Percentiles rank a stretch among this genome's conserved stretches.
Evolutionary conservation across 2,797 vertebrate species (phyloP).

Genomic region (Zenarchopterus dispar): DNA sequence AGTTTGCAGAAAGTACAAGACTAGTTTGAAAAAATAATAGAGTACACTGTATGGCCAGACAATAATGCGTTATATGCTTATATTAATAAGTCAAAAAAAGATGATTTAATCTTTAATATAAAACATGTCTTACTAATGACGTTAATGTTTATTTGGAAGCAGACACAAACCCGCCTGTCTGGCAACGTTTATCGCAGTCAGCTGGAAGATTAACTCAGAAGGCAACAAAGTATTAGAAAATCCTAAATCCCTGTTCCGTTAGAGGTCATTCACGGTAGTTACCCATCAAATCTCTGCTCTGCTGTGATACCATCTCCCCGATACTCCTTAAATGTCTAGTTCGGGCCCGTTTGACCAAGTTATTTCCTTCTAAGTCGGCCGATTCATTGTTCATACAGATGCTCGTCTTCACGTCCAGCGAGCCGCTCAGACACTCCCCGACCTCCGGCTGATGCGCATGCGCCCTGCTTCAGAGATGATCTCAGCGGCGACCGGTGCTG

Average conservation of each 20-base stretch:
- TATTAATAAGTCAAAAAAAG: slow-evolving; percentile 19
- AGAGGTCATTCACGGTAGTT: slow-evolving; percentile 70
- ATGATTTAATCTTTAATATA: slow-evolving; percentile 8
- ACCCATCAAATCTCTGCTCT: slow-evolving; percentile 40
- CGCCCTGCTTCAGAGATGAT: slow-evolving; percentile 19
- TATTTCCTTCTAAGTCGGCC: slow-evolving; percentile 21
- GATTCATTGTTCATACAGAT: slow-evolving; percentile 70
- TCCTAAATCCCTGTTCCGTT: slow-evolving; percentile 58
- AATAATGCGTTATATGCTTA: slow-evolving; percentile 13
- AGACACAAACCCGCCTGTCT: slow-evolving; percentile 4
- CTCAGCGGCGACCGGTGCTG: slow-evolving; percentile 60
- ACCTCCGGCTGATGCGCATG: slow-evolving; percentile 69
- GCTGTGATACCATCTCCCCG: slow-evolving; percentile 17
- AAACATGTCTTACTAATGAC: neutral
- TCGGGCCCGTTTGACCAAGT: slow-evolving; percentile 25
- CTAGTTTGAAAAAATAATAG: slow-evolving; percentile 7
- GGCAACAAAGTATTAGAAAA: slow-evolving; percentile 62
- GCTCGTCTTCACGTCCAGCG: slow-evolving; percentile 54
- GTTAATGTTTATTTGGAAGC: slow-evolving; percentile 16
- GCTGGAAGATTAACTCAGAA: slow-evolving; percentile 40
- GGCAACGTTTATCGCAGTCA: slow-evolving; percentile 12
- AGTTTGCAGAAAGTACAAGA: slow-evolving; percentile 24
- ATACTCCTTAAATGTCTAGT: slow-evolving; percentile 19
- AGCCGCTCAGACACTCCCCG: slow-evolving; percentile 80
- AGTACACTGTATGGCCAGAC: neutral